Evolutionary conservation across 2,888 invertebrate genomes (phyloP).

Genomic region (Patella pellucida): DNA sequence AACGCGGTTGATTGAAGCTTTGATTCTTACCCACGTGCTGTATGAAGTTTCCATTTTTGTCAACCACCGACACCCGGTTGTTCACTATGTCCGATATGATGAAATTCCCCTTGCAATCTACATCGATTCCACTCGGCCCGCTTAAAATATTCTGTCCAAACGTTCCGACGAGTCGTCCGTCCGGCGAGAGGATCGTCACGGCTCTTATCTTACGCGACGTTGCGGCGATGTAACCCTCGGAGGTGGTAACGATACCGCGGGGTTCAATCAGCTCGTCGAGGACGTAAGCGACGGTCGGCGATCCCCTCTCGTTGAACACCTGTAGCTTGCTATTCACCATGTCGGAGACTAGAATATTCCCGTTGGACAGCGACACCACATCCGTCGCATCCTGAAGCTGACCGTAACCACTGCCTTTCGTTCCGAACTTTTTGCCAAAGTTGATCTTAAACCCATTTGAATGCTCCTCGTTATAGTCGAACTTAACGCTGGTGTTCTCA

Average conservation of each 20-base stretch:
- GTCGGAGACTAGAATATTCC: slow-evolving; percentile 54
- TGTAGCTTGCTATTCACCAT: slow-evolving; percentile 54
- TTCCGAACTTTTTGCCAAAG: slow-evolving; percentile 34
- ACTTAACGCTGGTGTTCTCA: not conserved
- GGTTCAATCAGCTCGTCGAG: slow-evolving; percentile 48
- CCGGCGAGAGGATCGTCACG: slow-evolving; percentile 43
- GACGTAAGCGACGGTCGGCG: slow-evolving; percentile 38
- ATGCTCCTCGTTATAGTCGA: not conserved
- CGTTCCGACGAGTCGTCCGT: slow-evolving; percentile 39
- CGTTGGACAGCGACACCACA: slow-evolving; percentile 37
- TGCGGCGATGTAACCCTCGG: slow-evolving; percentile 47
- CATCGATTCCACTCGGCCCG: slow-evolving; percentile 53
- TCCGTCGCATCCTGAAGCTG: slow-evolving; percentile 45
- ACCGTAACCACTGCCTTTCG: slow-evolving; percentile 36
- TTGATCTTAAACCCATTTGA: slow-evolving; percentile 3
- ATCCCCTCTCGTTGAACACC: slow-evolving; percentile 46
- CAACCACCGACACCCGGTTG: slow-evolving; percentile 67
- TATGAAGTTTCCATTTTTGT: slow-evolving; percentile 66
- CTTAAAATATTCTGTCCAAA: slow-evolving; percentile 51
- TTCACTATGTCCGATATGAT: slow-evolving; percentile 72
- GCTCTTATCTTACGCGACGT: slow-evolving; percentile 49
- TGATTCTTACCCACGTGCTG: slow-evolving; percentile 60
- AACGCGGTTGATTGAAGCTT: slow-evolving; percentile 71
- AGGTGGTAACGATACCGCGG: slow-evolving; percentile 44
- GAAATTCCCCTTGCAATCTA: slow-evolving; percentile 63